Percentiles rank a stretch among this genome's conserved stretches.
phyloP scores from a whole-genome alignment of 2,888 invertebrate genomes.

The Agonopterix subpropinquella region DNA sequence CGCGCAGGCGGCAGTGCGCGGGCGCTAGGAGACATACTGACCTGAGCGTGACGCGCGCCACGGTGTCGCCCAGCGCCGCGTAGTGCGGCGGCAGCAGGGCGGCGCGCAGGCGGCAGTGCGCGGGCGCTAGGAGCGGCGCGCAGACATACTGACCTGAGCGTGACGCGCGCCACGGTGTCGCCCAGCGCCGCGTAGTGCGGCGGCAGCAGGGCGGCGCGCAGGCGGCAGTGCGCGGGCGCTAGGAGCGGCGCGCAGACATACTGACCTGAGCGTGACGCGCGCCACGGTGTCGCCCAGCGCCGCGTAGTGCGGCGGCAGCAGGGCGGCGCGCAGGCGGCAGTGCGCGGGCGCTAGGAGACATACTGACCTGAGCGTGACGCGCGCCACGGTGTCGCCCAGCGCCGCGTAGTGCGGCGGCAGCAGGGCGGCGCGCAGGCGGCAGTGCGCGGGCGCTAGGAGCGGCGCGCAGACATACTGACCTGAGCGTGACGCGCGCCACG shows the following conservation, averaged over 20 bases:
- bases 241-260: conserved; percentile 85
- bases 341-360: conserved; percentile 78
- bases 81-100: conserved; percentile 47
- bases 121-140: conserved; percentile 78
- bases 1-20: conserved; percentile 77
- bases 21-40: conserved; percentile 75
- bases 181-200: conserved; percentile 57
- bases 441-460: conserved; percentile 76
- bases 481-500: conserved; percentile 83
- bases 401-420: conserved; percentile 42
- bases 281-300: conserved; percentile 78
- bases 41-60: conserved; percentile 85
- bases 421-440: conserved; percentile 70
- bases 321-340: conserved; percentile 69
- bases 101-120: conserved; percentile 77
- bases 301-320: conserved; percentile 42
- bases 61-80: conserved; percentile 69
- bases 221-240: conserved; percentile 74
- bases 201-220: conserved; percentile 67
- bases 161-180: conserved; percentile 81
- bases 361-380: conserved; percentile 85
- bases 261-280: conserved; percentile 83
- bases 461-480: conserved; percentile 91
- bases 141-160: conserved; percentile 89
- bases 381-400: conserved; percentile 78